Evolutionary conservation across 2,113 vertebrate genomes (phyloP).

Genomic region (Chionis minor): DNA sequence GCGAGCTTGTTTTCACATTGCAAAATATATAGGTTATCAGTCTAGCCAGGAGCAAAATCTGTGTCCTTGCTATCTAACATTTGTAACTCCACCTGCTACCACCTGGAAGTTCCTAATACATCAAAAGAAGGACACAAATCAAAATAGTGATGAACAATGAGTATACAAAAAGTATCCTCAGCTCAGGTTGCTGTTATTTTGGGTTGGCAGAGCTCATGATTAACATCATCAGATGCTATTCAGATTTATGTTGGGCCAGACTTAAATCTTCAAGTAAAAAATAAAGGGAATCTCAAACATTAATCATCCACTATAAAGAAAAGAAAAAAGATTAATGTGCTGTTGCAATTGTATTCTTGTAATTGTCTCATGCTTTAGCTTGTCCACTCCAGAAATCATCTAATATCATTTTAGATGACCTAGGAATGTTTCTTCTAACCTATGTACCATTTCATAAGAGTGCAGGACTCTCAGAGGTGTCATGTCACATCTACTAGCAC

Average conservation of each 20-base stretch:
- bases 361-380: not conserved
- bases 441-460: not conserved
- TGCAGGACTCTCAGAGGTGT: not conserved
- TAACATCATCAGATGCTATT: not conserved
- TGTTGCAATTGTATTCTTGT: not conserved
- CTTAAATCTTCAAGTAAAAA: slow-evolving; percentile 13
- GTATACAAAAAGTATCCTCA: not conserved
- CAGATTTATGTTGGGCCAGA: not conserved
- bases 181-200: not conserved
- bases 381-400: not conserved
- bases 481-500: not conserved
- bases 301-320: not conserved
- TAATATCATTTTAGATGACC: not conserved
- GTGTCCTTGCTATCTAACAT: not conserved
- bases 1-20: not conserved
- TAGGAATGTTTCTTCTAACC: not conserved
- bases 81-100: not conserved
- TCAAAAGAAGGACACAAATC: not conserved
- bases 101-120: not conserved
- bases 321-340: not conserved
- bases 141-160: not conserved
- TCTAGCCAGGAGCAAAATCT: slow-evolving; percentile 17
- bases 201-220: not conserved
- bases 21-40: not conserved
- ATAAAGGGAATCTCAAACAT: not conserved